A percentile compares a stretch with the other conserved stretches of the same genome.
These are phyloP conservation scores for Heliconius himera DNA, from an alignment of 1,140 invertebrate genomes.

Conservation along the genomic window DNA sequence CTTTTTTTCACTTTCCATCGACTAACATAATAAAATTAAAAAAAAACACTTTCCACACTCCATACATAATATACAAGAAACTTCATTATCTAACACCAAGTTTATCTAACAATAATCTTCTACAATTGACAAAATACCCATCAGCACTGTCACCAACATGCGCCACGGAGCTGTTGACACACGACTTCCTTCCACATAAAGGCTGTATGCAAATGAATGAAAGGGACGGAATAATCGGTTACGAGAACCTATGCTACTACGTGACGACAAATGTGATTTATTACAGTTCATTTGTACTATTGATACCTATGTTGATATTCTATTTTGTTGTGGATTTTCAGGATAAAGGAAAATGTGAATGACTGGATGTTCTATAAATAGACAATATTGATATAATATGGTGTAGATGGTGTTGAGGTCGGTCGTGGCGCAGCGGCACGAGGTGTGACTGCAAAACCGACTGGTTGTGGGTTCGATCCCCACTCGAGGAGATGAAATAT, in stretches of 20 bases:
- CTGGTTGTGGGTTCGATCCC: too few relatives aligned
- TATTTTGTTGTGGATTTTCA: not conserved
- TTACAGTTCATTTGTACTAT: conserved; percentile 28
- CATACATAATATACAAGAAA: not conserved
- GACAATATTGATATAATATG: too few relatives aligned
- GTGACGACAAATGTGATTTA: conserved; percentile 34
- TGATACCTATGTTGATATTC: not conserved
- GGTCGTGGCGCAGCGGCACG: too few relatives aligned
- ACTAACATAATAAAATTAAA: too few relatives aligned
- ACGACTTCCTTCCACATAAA: conserved; percentile 29
- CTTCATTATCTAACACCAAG: not conserved
- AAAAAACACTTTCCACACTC: not conserved
- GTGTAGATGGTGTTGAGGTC: too few relatives aligned
- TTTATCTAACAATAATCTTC: conserved; percentile 1
- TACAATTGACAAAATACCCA: conserved; percentile 28
- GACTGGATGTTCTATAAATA: too few relatives aligned
- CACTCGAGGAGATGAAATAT: too few relatives aligned
- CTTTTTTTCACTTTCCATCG: too few relatives aligned
- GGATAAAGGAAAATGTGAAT: not conserved
- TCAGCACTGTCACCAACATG: conserved; percentile 30
- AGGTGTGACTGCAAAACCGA: too few relatives aligned
- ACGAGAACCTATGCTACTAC: conserved; percentile 30
- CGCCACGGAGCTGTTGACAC: conserved; percentile 23
- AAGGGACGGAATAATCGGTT: conserved; percentile 28
- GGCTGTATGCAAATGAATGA: conserved; percentile 24